Evolutionary conservation across 2,113 vertebrate genomes (phyloP).

Genomic region (Notarius lentiginosus): DNA sequence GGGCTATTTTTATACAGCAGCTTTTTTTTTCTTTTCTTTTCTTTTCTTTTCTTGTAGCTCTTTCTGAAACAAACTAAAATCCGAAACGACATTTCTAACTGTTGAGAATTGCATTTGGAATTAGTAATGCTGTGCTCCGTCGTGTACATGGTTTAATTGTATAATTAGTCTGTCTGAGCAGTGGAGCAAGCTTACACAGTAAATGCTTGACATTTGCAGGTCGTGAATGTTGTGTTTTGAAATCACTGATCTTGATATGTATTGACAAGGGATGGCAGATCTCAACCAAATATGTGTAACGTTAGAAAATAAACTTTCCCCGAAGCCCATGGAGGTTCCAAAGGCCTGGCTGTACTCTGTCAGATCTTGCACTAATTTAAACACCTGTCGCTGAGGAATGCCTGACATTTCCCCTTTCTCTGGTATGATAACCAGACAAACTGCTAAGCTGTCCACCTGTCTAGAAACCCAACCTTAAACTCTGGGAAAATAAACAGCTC

Average conservation of each 20-base stretch:
- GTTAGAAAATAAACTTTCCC: constrained; percentile 28
- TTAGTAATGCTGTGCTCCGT: background rate
- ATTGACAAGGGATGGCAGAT: constrained; percentile 34
- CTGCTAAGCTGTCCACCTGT: constrained; percentile 70
- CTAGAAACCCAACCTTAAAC: constrained; percentile 43
- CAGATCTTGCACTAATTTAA: constrained; percentile 70
- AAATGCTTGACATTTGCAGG: background rate
- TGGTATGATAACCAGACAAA: constrained; percentile 55
- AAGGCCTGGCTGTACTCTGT: constrained; percentile 41
- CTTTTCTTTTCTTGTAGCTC: background rate
- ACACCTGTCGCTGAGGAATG: constrained; percentile 80
- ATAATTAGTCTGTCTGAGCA: background rate
- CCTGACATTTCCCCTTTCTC: constrained; percentile 64
- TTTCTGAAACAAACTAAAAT: background rate
- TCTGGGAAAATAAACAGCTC: constrained; percentile 45
- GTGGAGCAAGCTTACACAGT: background rate
- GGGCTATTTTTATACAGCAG: background rate
- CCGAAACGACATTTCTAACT: background rate
- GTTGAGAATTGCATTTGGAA: background rate
- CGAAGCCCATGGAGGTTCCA: background rate
- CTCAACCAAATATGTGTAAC: background rate
- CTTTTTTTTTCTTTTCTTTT: background rate
- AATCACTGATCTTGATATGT: constrained; percentile 15
- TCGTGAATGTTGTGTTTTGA: background rate
- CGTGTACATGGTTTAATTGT: background rate